Base-by-base conservation (phyloP, 2,888 invertebrate species). In the Mythimna ferrago region DNA sequence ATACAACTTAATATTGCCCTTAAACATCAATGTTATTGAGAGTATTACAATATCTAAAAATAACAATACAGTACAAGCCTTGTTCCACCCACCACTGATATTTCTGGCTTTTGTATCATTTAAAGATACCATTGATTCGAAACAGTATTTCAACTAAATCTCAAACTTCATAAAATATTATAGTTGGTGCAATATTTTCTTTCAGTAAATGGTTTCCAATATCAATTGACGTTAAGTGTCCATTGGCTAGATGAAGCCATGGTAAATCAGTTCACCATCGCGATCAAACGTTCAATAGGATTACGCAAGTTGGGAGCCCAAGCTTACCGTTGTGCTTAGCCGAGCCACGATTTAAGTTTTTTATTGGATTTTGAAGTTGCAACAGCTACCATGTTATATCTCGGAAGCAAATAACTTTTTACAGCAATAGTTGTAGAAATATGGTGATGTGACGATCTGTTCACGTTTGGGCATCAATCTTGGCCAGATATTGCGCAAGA, bases 221-320 rank as follows among this genome's bases (percentile, higher is more conserved):
- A 86, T 79, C 77, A 85, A 82, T 85, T 86, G 75, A 77, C 44
- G 71, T 66, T 53, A 75, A 80, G 63, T 82, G 84, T 80, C 70
- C 82, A 79, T 78, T 79, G 80, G 73, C 82, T 78, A 73, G 76
- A 86, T 76, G 86, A 85, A 87, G 79, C 81, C 83, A 77, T 83
- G 82, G 72, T 70, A 84, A 85, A 78, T 86, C 82, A 78, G 82
- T 85, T 86, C 75, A 79, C 82, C 86, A 84, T 82, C 80, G 71
- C 76, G 82, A 82, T 85, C 80, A 86, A 86, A 79, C 66, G 70
- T 69, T 81, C 73, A 82, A 84, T 82, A 75, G 76, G 80, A 82
- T 86, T 86, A 84, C 80, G 78, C 84, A 86, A 86, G 71, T 51
- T 60, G 56, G 71, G 62, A 80, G 61, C 73, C 41, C 21, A 70